A percentile compares a stretch with the other conserved stretches of the same genome.
These are phyloP conservation scores for Erpetoichthys calabaricus DNA, from an alignment of 2,797 vertebrate genomes.

Conservation along the genomic window DNA sequence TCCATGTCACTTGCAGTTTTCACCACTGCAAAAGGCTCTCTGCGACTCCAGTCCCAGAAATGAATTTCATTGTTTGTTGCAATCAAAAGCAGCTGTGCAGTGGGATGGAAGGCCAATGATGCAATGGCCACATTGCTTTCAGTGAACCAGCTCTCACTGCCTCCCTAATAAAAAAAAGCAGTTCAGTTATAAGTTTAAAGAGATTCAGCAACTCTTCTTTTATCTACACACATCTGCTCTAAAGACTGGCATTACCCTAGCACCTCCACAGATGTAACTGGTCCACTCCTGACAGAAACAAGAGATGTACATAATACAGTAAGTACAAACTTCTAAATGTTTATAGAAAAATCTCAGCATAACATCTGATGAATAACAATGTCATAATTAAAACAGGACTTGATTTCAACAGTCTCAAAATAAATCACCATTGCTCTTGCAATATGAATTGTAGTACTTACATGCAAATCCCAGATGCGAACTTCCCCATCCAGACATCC, in stretches of 20 bases:
- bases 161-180: slow-evolving; percentile 57
- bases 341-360: too few relatives aligned
- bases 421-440: not conserved
- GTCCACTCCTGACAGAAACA: too few relatives aligned
- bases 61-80: slow-evolving; percentile 96
- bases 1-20: slow-evolving; percentile 95
- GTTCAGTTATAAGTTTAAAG: slow-evolving; percentile 16
- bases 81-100: slow-evolving; percentile 88
- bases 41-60: slow-evolving; percentile 98
- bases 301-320: too few relatives aligned
- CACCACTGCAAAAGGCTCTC: slow-evolving; percentile 91
- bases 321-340: too few relatives aligned
- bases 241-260: too few relatives aligned
- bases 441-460: slow-evolving; percentile 44
- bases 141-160: slow-evolving; percentile 97
- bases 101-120: slow-evolving; percentile 93
- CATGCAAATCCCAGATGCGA: slow-evolving; percentile 96
- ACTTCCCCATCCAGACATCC: slow-evolving; percentile 97
- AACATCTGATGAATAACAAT: too few relatives aligned
- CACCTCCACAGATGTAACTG: too few relatives aligned
- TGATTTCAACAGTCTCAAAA: too few relatives aligned
- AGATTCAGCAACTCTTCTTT: slow-evolving; percentile 2
- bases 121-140: slow-evolving; percentile 95
- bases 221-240: not conserved
- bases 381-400: too few relatives aligned